phyloP scores from a whole-genome alignment of 2,113 vertebrate genomes.

The Leptosomus discolor region DNA sequence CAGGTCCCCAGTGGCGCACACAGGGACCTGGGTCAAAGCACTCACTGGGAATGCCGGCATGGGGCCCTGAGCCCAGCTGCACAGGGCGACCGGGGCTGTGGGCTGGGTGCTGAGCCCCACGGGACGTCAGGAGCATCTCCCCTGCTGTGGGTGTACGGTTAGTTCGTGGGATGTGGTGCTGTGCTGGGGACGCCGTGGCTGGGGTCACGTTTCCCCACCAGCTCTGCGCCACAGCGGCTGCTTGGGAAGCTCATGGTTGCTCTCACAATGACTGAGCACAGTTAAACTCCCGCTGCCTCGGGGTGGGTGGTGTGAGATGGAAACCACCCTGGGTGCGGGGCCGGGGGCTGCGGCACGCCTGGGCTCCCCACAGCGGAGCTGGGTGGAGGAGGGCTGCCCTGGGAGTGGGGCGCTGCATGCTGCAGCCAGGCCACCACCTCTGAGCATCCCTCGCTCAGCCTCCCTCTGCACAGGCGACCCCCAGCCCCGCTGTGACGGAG shows the following conservation, averaged over 20 bases:
- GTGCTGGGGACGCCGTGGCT: accelerated
- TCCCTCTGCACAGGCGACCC: neutral
- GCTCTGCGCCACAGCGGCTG: neutral
- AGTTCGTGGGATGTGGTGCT: accelerated
- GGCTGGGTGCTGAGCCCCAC: neutral
- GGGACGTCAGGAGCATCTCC: neutral
- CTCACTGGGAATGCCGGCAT: neutral
- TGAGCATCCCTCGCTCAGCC: neutral
- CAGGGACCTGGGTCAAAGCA: neutral
- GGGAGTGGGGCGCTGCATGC: accelerated
- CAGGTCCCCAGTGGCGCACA: too few species aligned
- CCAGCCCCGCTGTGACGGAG: neutral
- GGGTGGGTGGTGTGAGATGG: neutral
- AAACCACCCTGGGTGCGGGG: accelerated
- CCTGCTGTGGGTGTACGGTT: accelerated
- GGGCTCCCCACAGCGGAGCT: accelerated
- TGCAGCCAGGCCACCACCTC: accelerated
- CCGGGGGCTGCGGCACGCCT: accelerated
- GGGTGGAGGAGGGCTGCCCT: neutral
- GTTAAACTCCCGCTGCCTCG: accelerated
- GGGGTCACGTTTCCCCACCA: neutral
- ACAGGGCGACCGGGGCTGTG: accelerated
- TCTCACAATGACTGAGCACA: neutral
- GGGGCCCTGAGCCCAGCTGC: accelerated
- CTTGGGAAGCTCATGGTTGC: accelerated